phyloP scores from a whole-genome alignment of 2,797 vertebrate genomes.

The Enteromius anoplus region DNA sequence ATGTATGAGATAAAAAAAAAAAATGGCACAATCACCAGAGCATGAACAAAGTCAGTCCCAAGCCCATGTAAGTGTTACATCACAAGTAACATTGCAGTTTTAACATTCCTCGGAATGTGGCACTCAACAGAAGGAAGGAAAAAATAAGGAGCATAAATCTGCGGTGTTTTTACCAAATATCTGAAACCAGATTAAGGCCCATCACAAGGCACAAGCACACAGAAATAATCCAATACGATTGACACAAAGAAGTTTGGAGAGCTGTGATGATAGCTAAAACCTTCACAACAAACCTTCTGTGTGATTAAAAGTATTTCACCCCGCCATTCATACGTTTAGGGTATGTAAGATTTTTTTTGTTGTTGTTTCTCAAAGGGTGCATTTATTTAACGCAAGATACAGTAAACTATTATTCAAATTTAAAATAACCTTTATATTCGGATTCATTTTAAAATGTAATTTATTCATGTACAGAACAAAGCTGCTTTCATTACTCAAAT shows the following conservation, averaged over 20 bases:
- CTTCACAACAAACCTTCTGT: neutral
- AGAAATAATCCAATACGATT: conserved; percentile 7
- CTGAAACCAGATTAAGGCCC: conserved; percentile 28
- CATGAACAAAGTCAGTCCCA: conserved; percentile 37
- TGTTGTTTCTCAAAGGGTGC: neutral
- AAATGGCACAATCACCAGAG: conserved; percentile 64
- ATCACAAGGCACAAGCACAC: conserved; percentile 44
- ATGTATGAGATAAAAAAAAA: conserved; percentile 44
- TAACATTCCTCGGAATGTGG: conserved; percentile 69
- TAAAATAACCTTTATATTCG: neutral
- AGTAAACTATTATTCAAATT: neutral
- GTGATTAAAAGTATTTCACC: neutral
- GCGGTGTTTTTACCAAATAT: conserved; percentile 20
- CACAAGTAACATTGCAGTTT: conserved; percentile 48
- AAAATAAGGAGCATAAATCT: conserved; percentile 20
- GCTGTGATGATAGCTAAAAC: conserved; percentile 4
- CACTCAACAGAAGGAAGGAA: conserved; percentile 42
- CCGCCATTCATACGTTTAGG: neutral
- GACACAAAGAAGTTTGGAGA: conserved; percentile 7
- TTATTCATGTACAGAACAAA: neutral
- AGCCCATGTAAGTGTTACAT: conserved; percentile 39
- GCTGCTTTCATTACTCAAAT: neutral
- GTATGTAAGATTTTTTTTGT: neutral
- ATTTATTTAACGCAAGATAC: neutral
- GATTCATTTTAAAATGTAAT: neutral